Evolutionary conservation across 2,113 vertebrate species (phyloP), one percentile per base, ranked within the genome.

Genomic region (Hirundichthys speculiger): DNA sequence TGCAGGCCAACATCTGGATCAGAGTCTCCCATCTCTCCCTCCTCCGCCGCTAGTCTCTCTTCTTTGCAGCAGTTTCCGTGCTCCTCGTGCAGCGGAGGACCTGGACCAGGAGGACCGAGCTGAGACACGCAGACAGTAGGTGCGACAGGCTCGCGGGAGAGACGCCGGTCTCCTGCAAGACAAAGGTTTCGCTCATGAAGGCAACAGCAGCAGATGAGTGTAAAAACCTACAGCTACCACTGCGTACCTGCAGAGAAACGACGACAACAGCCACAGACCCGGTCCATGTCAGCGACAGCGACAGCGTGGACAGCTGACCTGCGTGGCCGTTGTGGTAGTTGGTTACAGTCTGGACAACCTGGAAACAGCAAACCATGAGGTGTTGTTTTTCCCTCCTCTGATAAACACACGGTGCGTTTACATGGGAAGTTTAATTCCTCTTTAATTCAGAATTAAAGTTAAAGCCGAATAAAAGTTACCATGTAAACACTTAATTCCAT

Each of bases 301-400:
- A 94, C 65, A 93, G 16, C 1, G 86, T 84, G 1, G 95, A 96
- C 0, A 96, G 91, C 42, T 95, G 93, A 1, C 95, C 95, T 0
- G 93, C 95, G 91, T 92, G 88, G 0, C 93, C 89, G 0, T 87
- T 94, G 12, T 0, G 58, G 67, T 92, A 89, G 90, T 94, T 96
- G 4, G 89, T 89, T 54, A 76, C 27, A 3, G 82, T 90, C 79
- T 96, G 95, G 8, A 94, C 55, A 47, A 91, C 80, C 95, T 96
- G 83, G 30, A 52, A 61, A 73, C 16, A 70, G 58, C 10, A 73
- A 18, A 19, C 10, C n/a, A 12, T n/a, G n/a, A n/a, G n/a, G n/a
- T n/a, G n/a, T n/a, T n/a, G n/a, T n/a, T n/a, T n/a, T n/a, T n/a
- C n/a, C n/a, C n/a, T n/a, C n/a, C n/a, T n/a, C n/a, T n/a, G n/a